Base-by-base conservation (phyloP, 2,888 invertebrate genomes). In the Sepioteuthis lessoniana region DNA sequence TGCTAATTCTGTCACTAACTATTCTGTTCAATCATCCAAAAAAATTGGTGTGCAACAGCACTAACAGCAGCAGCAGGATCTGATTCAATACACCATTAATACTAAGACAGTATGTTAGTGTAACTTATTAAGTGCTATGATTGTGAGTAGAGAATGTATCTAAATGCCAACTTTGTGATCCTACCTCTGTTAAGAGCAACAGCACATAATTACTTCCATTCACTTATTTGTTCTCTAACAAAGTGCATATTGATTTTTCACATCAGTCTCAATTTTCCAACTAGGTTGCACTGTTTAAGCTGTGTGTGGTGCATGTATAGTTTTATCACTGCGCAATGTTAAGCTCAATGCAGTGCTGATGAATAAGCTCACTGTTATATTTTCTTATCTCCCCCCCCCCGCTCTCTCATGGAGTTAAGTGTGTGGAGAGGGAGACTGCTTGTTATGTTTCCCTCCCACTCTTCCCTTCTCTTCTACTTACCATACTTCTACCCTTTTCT, bases 131-230 rank as follows among this genome's bases (percentile, higher is more conserved):
- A 76, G 76, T 76, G 76, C n/a, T n/a, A 76, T 35, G 76, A 76
- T 76, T 76, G 76, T 76, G 76, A 76, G 76, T n/a, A 76, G 76
- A n/a, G 76, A 35, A 76, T 76, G 35, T 35, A 76, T 76, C 76
- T 76, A 76, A 76, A 76, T 76, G 76, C 76, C 76, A n/a, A 76
- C 76, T 76, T 76, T 76, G 76, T 76, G 76, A 76, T 76, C 76
- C n/a, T 76, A 35, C n/a, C 76, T 76, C 76, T n/a, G n/a, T 76
- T 76, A 76, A 76, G n/a, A 76, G 76, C 76, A n/a, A 76, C 76
- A 76, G 76, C 76, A 35, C 76, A n/a, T 76, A 76, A 76, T 76
- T 76, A 76, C 76, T 76, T 76, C 76, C 76, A 76, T 76, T 76
- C 76, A 76, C 76, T n/a, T 76, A 76, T 76, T 76, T 76, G 76